Percentiles rank a stretch among this genome's conserved stretches.
These are phyloP conservation scores for Athrips mouffetella DNA, from an alignment of 2,888 invertebrate species.

Conservation along the genomic window DNA sequence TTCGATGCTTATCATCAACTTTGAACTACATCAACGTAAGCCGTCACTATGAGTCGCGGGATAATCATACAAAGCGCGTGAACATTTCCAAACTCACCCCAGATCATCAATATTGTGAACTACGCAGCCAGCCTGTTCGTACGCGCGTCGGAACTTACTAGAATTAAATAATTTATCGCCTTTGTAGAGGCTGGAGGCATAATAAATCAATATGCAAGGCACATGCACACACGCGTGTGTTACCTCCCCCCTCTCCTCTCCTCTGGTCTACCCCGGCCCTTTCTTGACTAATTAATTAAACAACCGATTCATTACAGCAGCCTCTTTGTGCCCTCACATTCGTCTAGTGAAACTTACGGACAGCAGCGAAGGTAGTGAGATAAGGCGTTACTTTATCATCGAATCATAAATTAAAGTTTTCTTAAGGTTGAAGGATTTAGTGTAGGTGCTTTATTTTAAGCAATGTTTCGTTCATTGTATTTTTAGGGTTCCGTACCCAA, in stretches of 20 bases:
- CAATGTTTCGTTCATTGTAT: no score
- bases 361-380: constrained; percentile 31
- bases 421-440: no score
- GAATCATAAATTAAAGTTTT: no score
- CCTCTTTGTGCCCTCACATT: constrained; percentile 76
- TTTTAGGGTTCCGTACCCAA: no score
- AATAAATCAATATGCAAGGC: constrained; percentile 77
- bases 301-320: constrained; percentile 85
- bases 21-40: background rate
- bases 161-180: constrained; percentile 76
- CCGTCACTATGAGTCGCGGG: background rate
- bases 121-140: constrained; percentile 22
- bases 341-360: constrained; percentile 62
- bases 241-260: constrained; percentile 25
- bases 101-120: constrained; percentile 9
- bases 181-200: constrained; percentile 58
- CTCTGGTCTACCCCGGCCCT: constrained; percentile 48
- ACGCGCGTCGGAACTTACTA: constrained; percentile 56
- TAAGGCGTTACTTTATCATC: constrained; percentile 13
- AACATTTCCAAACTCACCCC: constrained; percentile 5
- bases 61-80: constrained; percentile 8
- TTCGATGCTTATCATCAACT: background rate
- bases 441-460: no score
- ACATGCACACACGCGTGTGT: constrained; percentile 60
- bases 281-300: constrained; percentile 85